A percentile compares a stretch with the other conserved stretches of the same genome.
These are phyloP conservation scores for Stegodyphus mimosarum DNA, from an alignment of 1,140 invertebrate genomes.

Conservation along the genomic window DNA sequence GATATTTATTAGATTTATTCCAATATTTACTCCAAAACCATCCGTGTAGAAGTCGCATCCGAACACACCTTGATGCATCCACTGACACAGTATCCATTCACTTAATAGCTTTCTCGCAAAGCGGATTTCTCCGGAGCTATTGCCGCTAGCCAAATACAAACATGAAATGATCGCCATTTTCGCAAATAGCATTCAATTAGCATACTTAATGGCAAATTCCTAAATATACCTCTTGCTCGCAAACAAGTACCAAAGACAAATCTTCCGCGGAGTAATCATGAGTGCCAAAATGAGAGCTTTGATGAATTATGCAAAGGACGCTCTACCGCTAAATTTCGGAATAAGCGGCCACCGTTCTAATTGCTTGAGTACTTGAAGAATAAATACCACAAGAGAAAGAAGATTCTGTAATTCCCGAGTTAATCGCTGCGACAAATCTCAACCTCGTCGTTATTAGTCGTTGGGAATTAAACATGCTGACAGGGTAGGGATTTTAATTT, in stretches of 20 bases:
- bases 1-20: too few relatives aligned
- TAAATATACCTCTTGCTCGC: too few relatives aligned
- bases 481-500: neutral
- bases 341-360: neutral
- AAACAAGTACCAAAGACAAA: neutral
- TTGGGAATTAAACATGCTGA: neutral
- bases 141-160: too few relatives aligned
- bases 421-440: neutral
- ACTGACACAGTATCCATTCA: too few relatives aligned
- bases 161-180: neutral
- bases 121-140: too few relatives aligned
- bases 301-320: neutral
- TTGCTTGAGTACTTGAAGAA: neutral
- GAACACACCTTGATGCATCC: too few relatives aligned
- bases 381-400: neutral
- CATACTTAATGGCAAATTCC: neutral
- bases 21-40: too few relatives aligned
- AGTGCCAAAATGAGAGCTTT: neutral
- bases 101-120: too few relatives aligned
- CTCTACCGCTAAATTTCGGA: neutral
- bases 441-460: neutral
- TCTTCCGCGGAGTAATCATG: neutral
- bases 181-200: neutral
- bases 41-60: too few relatives aligned
- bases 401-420: neutral